Base-by-base conservation (phyloP, 2,113 vertebrate genomes). In the Prinia subflava region DNA sequence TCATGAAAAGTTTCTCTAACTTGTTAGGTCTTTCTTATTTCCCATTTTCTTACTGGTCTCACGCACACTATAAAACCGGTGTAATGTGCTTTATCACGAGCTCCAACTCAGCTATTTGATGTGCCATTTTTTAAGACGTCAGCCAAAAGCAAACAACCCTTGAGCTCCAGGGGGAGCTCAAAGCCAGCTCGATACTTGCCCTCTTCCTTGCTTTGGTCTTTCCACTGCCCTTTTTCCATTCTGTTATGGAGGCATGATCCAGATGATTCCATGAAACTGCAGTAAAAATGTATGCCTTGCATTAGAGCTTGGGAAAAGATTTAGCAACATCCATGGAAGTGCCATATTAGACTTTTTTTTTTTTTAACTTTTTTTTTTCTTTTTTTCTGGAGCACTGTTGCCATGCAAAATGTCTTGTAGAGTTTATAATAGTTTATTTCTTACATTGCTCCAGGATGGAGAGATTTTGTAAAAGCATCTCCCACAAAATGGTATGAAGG, bases 51-150 rank as follows among this genome's bases (percentile, higher is more conserved):
- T 59, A 7, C 78, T 64, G 49, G 23, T 33, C 56, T 33, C 30
- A 80, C n/a, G 47, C 11, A 68, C 0, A 0, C 31, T 49, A 15
- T 63, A 41, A 70, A 87, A 33, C 15, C 56, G 41, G 15, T 46
- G 9, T n/a, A 37, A 33, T 14, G 11, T 5, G 22, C 17, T 85
- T 4, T 44, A 70, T n/a, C 28, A 71, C 0, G 0, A 62, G 25
- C 27, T 59, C 59, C 39, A 46, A 18, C 20, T 11, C 18, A 2
- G 3, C 21, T 41, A 11, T 74, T 79, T 30, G 7, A 67, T 78
- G 14, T 0, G 0, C 18, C 69, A 0, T 37, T 63, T 87, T 87
- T 35, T 57, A 33, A 62, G 37, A 46, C 3, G 21, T 56, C 30
- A 39, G 15, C 37, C 20, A 55, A 94, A 62, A 70, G 64, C 23